Evolutionary conservation across 2,113 vertebrate species (phyloP), one percentile per base, ranked within the genome.

Genomic region (Acrocephalus arundinaceus): DNA sequence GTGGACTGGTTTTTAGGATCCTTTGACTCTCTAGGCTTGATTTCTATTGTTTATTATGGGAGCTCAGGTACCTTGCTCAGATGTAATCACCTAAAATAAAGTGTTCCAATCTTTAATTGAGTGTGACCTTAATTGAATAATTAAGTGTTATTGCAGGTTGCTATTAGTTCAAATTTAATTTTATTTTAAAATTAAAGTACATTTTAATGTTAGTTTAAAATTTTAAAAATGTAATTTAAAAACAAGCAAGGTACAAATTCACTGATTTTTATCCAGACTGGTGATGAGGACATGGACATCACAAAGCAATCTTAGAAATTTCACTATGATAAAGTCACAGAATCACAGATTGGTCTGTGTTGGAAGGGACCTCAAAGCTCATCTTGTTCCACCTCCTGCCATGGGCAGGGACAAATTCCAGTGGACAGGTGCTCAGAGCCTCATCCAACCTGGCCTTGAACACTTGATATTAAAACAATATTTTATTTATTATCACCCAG

Each of bases 11-110:
- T 49, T 77, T 89, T 70, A 33, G 73, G 33, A 54, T 91, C 41
- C 17, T 8, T 55, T 45, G 35, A 45, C 43, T 65, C 27, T 41
- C 7, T 1, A 48, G 66, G 39, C 23, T 45, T 7, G 0, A 45
- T 19, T 86, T 79, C 51, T 48, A 0, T 28, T 52, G 31, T n/a
- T 66, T 85, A 0, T n/a, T 73, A 25, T 6, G 24, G 54, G 45
- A 84, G 9, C n/a, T 77, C 74, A 51, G 70, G 28, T n/a, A 39
- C 49, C 78, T 82, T 62, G 28, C 37, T 74, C 41, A 24, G 65
- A 22, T 15, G 9, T 57, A 52, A 52, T 87, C 30, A 62, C 33
- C 41, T 74, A 54, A 55, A 84, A 76, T 41, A 43, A 70, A 66
- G 37, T 24, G 17, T 71, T 90, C 30, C 28, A 22, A 7, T 66